Evolutionary conservation across 1,140 invertebrate species (phyloP), one percentile per base, ranked within the genome.

Genomic region (Drosophila repletoides): DNA sequence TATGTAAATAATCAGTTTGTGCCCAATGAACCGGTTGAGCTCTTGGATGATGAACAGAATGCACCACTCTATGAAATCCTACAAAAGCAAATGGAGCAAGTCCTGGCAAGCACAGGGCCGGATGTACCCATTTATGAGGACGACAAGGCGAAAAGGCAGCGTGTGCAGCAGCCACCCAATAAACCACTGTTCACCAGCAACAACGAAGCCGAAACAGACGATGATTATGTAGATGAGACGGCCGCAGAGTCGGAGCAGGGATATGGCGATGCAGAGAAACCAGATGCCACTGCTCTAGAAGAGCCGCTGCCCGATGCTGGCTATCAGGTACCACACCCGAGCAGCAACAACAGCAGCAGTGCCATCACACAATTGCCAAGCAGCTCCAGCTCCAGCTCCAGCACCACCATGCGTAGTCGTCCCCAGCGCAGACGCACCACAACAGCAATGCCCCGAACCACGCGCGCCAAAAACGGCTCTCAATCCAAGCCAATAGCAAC

Each of bases 1-100:
- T 89, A 83, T 49, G 79, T 89, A n/a, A 89, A 89, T 41, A 89
- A 89, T 69, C 76, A 84, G 43, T 89, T 73, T 56, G 75, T 89
- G 17, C 63, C 80, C 19, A 86, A 77, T 22, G 66, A 83, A 1
- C 72, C 79, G 0, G 60, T 71, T 0, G 61, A 72, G 3, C 45
- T 79, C 4, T 2, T 55, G 2, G 75, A 83, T 9, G 74, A 84
- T 4, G 80, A 80, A 14, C 72, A 79, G 29, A 76, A 75, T 21
- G 58, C 75, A 0, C 87, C 87, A 7, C 66, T 89, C 17, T 89
- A 87, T 15, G 86, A 89, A 60, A 72, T 89, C 10, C 72, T 89
- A 0, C 87, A 89, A 28, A 77, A 89, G 43, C 87, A 88, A 63
- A 88, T 89, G 86, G 87, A 89, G 22, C 84, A 88, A 21, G 84